Evolutionary conservation across 2,888 invertebrate species (phyloP), one percentile per base, ranked within the genome.

Genomic region (Ceramica pisi): DNA sequence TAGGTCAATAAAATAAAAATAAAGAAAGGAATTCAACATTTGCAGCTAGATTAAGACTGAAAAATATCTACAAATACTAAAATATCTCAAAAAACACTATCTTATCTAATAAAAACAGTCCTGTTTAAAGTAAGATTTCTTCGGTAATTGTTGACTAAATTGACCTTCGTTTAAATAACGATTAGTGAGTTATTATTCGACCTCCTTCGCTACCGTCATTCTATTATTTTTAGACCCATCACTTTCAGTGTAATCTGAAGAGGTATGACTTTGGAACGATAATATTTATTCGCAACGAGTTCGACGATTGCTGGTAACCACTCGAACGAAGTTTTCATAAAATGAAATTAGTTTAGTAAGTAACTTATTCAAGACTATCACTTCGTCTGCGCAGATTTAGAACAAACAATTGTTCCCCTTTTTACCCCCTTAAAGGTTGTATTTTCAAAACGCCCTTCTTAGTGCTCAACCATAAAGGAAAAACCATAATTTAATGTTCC

Each of bases 11-110:
- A 75, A 71, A 80, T 56, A 70, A 51, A 59, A 66, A 62, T 50
- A 68, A 78, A 68, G 72, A 92, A 93, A 95, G 95, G 95, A 95
- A 95, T 95, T 95, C 95, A 95, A 95, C 95, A 95, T 94, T 94
- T 92, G 92, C 70, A 60, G 67, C 77, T 72, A 80, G 53, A 41
- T 71, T 75, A 60, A 65, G 65, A 59, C 59, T 71, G 67, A 65
- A 79, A 81, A 79, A 67, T 70, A 72, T 84, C 80, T 86, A 87
- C 82, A 85, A 85, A 87, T 73, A 86, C 83, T 78, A 75, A 75
- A 74, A 73, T 73, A 82, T 78, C 67, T 73, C 63, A 67, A 60
- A 57, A 57, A 75, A 82, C 67, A 72, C 71, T 87, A 88, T 86
- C 86, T 87, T 89, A 90, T 89, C 88, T 85, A 84, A 75, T 63